Percentiles rank a stretch among this genome's conserved stretches.
These are phyloP conservation scores for Gymnocephalus cernua DNA, from an alignment of 2,113 vertebrate genomes.

Conservation along the genomic window DNA sequence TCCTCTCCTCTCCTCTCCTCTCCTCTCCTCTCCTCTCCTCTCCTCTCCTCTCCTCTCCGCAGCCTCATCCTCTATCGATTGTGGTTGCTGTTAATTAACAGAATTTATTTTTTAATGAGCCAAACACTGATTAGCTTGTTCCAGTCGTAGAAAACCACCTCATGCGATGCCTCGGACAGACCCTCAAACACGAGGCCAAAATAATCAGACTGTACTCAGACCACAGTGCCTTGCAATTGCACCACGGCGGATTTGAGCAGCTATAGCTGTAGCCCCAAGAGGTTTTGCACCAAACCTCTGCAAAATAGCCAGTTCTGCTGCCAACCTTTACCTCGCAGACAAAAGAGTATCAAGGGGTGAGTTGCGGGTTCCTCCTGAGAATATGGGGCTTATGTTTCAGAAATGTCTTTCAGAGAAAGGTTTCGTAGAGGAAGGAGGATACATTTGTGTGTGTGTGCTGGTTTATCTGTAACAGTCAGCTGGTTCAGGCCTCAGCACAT, in stretches of 20 bases:
- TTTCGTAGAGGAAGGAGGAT: conserved; percentile 23
- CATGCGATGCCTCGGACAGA: conserved; percentile 15
- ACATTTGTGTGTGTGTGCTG: neutral
- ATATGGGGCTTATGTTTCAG: conserved; percentile 18
- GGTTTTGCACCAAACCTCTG: conserved; percentile 29
- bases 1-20: neutral
- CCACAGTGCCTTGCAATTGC: conserved; percentile 2
- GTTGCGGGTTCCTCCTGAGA: conserved; percentile 14
- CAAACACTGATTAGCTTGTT: conserved; percentile 61
- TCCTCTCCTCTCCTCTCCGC: neutral
- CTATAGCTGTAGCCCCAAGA: neutral
- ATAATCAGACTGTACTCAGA: conserved; percentile 34
- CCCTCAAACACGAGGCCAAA: conserved; percentile 30
- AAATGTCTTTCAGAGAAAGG: conserved; percentile 22
- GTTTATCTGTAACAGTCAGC: conserved; percentile 33
- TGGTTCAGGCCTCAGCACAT: conserved; percentile 19
- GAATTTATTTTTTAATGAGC: conserved; percentile 58
- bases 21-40: neutral
- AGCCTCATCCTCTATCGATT: conserved; percentile 41
- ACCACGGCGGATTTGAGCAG: conserved; percentile 1
- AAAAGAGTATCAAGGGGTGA: conserved; percentile 24
- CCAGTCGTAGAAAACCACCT: conserved; percentile 14
- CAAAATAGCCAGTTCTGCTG: conserved; percentile 22
- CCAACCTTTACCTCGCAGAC: conserved; percentile 14
- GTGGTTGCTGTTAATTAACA: conserved; percentile 46